Conservation (phyloP, 2,888 invertebrate species). For the Folsomia manolachei region DNA sequence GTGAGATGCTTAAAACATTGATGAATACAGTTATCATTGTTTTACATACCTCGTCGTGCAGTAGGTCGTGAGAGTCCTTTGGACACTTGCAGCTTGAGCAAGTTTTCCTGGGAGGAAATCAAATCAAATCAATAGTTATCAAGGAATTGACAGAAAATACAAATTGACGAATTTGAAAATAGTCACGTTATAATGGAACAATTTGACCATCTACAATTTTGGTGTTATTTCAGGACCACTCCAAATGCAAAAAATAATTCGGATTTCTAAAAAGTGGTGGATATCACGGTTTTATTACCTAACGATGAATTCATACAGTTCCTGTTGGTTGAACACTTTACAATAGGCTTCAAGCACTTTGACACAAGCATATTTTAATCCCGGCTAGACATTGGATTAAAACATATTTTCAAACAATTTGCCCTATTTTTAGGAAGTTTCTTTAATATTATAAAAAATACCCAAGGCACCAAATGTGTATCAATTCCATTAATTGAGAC, state of each 20-base stretch:
- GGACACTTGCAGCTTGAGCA: slow-evolving; percentile 91
- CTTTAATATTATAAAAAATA: no score
- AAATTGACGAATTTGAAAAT: no score
- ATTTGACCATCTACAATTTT: neutral
- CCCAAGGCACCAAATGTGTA: slow-evolving; percentile 65
- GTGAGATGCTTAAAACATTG: slow-evolving; percentile 40
- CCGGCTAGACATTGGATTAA: no score
- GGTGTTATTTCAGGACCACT: neutral
- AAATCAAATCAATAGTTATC: no score
- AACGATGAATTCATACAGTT: slow-evolving; percentile 73
- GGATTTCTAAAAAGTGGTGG: slow-evolving; percentile 2
- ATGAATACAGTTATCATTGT: slow-evolving; percentile 61
- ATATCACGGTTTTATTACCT: slow-evolving; percentile 60
- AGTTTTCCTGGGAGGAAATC: slow-evolving; percentile 68
- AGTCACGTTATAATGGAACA: neutral
- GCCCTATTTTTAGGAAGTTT: no score
- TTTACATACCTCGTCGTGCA: slow-evolving; percentile 67
- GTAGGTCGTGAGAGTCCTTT: slow-evolving; percentile 83
- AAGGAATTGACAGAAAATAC: no score
- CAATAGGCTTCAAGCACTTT: slow-evolving; percentile 80
- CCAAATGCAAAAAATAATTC: no score
- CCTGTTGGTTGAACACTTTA: slow-evolving; percentile 79
- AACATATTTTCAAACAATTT: no score
- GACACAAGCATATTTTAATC: slow-evolving; percentile 76
- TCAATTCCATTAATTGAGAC: no score